Conservation (phyloP, 1,140 invertebrate genomes). For the Orchesella cincta region DNA sequence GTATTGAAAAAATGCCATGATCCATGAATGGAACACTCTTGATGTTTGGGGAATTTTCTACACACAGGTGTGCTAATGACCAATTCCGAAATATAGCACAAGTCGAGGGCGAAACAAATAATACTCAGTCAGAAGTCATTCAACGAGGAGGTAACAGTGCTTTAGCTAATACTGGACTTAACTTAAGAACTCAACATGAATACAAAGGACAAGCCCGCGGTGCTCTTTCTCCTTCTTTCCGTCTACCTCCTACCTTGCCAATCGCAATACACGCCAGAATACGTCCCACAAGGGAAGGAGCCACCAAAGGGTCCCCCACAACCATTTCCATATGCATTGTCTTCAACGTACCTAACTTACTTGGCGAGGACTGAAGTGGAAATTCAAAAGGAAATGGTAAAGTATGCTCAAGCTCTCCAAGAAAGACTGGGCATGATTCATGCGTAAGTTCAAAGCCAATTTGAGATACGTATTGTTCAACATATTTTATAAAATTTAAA, state of each 20-base stretch:
- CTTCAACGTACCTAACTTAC: slow-evolving; percentile 45
- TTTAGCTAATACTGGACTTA: not conserved
- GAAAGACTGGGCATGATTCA: slow-evolving; percentile 32
- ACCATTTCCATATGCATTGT: slow-evolving; percentile 46
- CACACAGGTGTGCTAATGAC: too few species aligned
- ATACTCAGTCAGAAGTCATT: not conserved
- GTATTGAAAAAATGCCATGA: too few species aligned
- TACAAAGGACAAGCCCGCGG: not conserved
- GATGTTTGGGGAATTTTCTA: too few species aligned
- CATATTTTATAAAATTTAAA: too few species aligned
- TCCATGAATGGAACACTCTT: too few species aligned
- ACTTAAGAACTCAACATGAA: not conserved
- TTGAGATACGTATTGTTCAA: too few species aligned
- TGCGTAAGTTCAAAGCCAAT: slow-evolving; percentile 30
- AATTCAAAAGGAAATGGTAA: slow-evolving; percentile 30
- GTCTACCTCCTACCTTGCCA: not conserved
- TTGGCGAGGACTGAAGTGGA: slow-evolving; percentile 40
- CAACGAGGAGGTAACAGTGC: not conserved
- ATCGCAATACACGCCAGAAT: slow-evolving; percentile 16
- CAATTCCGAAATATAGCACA: too few species aligned
- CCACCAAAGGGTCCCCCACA: slow-evolving; percentile 8
- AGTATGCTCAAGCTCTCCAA: slow-evolving; percentile 33
- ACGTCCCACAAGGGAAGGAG: not conserved
- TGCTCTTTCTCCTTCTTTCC: not conserved
- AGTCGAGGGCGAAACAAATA: not conserved